Percentiles rank a stretch among this genome's conserved stretches.
These are phyloP conservation scores for Andrena fulva DNA, from an alignment of 2,888 invertebrate genomes.

Conservation along the genomic window DNA sequence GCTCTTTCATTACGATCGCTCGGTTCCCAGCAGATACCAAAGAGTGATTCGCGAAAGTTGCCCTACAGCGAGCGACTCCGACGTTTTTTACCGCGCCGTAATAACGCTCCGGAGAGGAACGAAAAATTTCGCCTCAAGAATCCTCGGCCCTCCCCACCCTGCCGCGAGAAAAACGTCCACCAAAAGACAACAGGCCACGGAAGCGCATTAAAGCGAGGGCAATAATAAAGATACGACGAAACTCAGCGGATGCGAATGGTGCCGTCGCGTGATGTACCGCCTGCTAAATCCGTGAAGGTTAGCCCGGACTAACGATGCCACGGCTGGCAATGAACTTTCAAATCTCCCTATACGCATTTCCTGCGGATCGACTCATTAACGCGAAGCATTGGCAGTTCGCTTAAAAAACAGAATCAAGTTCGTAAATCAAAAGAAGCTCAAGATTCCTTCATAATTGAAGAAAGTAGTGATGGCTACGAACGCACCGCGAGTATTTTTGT, in stretches of 20 bases:
- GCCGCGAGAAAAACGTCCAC: not conserved
- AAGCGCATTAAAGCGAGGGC: constrained; percentile 56
- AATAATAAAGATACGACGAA: constrained; percentile 62
- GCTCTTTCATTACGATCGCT: constrained; percentile 15
- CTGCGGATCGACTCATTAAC: constrained; percentile 64
- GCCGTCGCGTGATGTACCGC: constrained; percentile 51
- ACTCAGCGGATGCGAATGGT: constrained; percentile 38
- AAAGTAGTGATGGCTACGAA: too few relatives aligned
- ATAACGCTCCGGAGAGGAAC: constrained; percentile 27
- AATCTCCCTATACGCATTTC: constrained; percentile 55
- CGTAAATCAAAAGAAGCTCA: not conserved
- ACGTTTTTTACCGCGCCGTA: constrained; percentile 11
- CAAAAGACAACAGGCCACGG: constrained; percentile 32
- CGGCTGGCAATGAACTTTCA: constrained; percentile 55
- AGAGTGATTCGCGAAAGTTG: constrained; percentile 12
- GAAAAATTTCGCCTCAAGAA: constrained; percentile 31
- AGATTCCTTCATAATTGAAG: too few relatives aligned
- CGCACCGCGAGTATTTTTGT: too few relatives aligned
- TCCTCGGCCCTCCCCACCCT: not conserved
- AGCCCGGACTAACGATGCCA: constrained; percentile 61
- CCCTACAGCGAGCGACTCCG: not conserved
- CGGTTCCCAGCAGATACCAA: constrained; percentile 15
- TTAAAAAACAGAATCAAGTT: not conserved
- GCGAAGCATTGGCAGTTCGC: constrained; percentile 40
- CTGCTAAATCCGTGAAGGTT: constrained; percentile 62